Evolutionary conservation across 2,797 vertebrate species (phyloP), one percentile per base, ranked within the genome.

Genomic region (Tarsius wallacei): DNA sequence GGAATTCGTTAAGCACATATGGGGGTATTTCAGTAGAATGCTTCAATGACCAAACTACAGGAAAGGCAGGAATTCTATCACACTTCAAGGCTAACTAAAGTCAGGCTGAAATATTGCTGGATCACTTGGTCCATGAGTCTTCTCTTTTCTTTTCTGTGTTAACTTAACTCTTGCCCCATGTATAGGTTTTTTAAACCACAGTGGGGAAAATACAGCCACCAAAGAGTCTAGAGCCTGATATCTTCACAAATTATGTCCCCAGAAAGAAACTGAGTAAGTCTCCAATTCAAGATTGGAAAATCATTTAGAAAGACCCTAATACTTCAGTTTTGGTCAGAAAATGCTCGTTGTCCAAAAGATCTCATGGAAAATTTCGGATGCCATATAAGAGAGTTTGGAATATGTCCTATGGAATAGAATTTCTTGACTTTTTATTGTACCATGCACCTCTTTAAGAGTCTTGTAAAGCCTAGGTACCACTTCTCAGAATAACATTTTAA

Each of bases 401-500:
- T 85, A 33, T n/a, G 63, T 61, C 4, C 55, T 74, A n/a, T 26
- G 9, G 19, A 55, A 14, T 47, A 87, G 55, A n/a, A 1, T 59
- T 94, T 89, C 71, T 92, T 55, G 49, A 77, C 63, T 26, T 68
- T 42, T 73, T 26, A 71, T 12, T 81, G 13, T 93, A 16, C 13
- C 11, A 19, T 26, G 24, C 0, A 80, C 7, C 2, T 70, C 15
- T 71, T 81, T 78, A 51, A 5, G 53, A 47, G 6, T 82, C 26
- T 59, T 22, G 2, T 66, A 16, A 88, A 33, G 7, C 16, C 33
- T 36, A 47, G 19, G 82, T 16, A 31, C 0, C 7, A 28, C 11
- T 19, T 95, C 33, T 90, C 51, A 88, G 61, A 83, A 70, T 31
- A 10, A 49, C 47, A 80, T 57, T 94, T 94, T 87, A 13, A 57